Percentiles rank a stretch among this genome's conserved stretches.
Conservation (phyloP, 2,797 vertebrate species). For the Eremophila alpestris region DNA sequence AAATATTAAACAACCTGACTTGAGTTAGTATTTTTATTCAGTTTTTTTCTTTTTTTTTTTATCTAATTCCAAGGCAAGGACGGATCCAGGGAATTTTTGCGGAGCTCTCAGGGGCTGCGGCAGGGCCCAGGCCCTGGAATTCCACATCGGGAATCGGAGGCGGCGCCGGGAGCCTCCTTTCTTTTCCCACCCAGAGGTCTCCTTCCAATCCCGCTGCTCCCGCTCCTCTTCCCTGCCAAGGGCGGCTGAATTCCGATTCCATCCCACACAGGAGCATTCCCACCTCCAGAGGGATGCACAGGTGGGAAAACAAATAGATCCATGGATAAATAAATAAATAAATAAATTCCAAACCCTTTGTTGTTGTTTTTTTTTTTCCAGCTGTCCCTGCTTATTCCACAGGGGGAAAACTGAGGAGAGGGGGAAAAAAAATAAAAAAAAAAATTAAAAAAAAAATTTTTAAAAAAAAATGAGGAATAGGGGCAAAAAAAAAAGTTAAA, state of each 20-base stretch:
- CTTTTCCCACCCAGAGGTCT: neutral
- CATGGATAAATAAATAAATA: neutral
- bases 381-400: neutral
- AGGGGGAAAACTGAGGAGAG: neutral
- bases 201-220: constrained; percentile 33
- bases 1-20: neutral
- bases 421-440: fast-evolving
- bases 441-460: fast-evolving
- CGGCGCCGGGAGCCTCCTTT: neutral
- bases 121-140: neutral
- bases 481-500: neutral
- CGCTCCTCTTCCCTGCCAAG: constrained; percentile 50
- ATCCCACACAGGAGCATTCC: neutral
- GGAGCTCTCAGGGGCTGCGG: neutral
- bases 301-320: neutral
- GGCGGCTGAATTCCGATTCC: constrained; percentile 53
- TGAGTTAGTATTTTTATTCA: neutral
- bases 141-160: neutral
- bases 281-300: neutral
- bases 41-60: neutral
- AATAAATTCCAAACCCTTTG: neutral
- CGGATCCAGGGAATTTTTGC: neutral
- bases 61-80: neutral
- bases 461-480: fast-evolving
- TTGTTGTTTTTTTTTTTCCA: neutral